Evolutionary conservation across 2,797 vertebrate genomes (phyloP).

Genomic region (Poeciliopsis gracilis): DNA sequence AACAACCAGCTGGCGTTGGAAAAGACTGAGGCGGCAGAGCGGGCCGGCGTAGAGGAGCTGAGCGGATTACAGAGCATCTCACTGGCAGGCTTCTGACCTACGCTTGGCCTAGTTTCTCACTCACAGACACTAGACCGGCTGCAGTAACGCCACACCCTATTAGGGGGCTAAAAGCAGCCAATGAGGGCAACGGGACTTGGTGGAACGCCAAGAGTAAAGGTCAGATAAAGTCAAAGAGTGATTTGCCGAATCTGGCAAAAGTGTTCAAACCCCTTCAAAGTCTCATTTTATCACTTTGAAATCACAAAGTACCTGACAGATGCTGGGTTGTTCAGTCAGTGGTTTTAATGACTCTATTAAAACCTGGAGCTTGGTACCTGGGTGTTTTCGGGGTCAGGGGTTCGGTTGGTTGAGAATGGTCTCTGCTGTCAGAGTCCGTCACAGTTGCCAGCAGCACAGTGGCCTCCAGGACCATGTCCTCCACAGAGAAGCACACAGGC

Average conservation of each 20-base stretch:
- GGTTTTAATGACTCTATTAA: neutral
- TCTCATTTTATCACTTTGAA: neutral
- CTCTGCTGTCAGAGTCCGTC: slow-evolving; percentile 64
- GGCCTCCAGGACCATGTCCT: slow-evolving; percentile 87
- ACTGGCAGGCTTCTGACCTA: slow-evolving; percentile 40
- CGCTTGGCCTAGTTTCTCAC: slow-evolving; percentile 53
- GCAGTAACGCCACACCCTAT: slow-evolving; percentile 52
- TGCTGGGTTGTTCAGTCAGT: neutral
- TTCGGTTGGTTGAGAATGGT: slow-evolving; percentile 61
- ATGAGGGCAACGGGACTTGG: slow-evolving; percentile 46
- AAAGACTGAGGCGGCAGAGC: slow-evolving; percentile 14
- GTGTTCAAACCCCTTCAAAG: neutral
- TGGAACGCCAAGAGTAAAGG: slow-evolving; percentile 48
- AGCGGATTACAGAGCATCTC: slow-evolving; percentile 57
- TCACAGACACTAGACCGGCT: slow-evolving; percentile 54
- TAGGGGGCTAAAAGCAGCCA: slow-evolving; percentile 60
- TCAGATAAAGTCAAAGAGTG: slow-evolving; percentile 52
- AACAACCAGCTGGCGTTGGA: slow-evolving; percentile 17
- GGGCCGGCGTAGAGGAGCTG: slow-evolving; percentile 29
- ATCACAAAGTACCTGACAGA: neutral
- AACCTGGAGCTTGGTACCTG: slow-evolving; percentile 54
- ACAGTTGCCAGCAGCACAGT: slow-evolving; percentile 89
- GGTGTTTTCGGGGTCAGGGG: slow-evolving; percentile 6
- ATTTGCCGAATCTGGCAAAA: slow-evolving; percentile 19
- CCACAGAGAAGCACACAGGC: slow-evolving; percentile 87